Percentiles rank a stretch among this genome's conserved stretches.
Evolutionary conservation across 2,888 invertebrate species (phyloP).

Genomic region (Caenorhabditis sp.): DNA sequence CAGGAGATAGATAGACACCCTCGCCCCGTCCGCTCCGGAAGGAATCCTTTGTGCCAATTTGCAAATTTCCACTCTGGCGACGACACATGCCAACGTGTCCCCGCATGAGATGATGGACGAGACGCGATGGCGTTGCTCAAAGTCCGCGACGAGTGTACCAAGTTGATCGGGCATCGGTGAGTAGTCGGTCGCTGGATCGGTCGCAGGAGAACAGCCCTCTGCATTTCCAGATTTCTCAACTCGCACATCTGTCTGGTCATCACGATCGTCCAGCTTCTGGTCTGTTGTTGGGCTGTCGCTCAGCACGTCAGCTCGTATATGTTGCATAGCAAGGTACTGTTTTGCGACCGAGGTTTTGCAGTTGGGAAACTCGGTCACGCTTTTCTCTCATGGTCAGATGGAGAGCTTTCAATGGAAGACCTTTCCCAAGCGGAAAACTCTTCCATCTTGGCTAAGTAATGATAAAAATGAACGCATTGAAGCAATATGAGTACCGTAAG

Average conservation of each 20-base stretch:
- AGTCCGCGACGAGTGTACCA: slow-evolving; percentile 75
- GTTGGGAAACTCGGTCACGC: too few relatives aligned
- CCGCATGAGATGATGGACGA: slow-evolving; percentile 36
- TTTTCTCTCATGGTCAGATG: too few relatives aligned
- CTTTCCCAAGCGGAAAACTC: too few relatives aligned
- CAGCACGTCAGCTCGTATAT: slow-evolving; percentile 77
- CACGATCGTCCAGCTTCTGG: slow-evolving; percentile 72
- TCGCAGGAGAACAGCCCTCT: background rate
- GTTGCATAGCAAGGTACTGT: slow-evolving; percentile 72
- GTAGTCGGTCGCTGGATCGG: background rate
- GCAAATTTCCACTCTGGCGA: slow-evolving; percentile 43
- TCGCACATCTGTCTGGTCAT: slow-evolving; percentile 74
- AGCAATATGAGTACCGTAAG: too few relatives aligned
- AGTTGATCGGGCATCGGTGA: slow-evolving; percentile 75
- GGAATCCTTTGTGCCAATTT: slow-evolving; percentile 18
- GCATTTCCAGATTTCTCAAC: slow-evolving; percentile 73
- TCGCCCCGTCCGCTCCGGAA: slow-evolving; percentile 3
- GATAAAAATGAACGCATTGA: too few relatives aligned
- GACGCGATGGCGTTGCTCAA: slow-evolving; percentile 65
- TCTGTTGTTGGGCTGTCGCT: slow-evolving; percentile 77
- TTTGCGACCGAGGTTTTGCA: too few relatives aligned
- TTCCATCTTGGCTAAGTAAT: too few relatives aligned
- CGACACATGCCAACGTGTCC: slow-evolving; percentile 16
- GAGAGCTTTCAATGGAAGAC: too few relatives aligned
- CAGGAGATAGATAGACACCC: slow-evolving; percentile 33